Percentiles rank a stretch among this genome's conserved stretches.
These are phyloP conservation scores for Ptiloglossa arizonensis DNA, from an alignment of 1,140 invertebrate species.

Conservation along the genomic window DNA sequence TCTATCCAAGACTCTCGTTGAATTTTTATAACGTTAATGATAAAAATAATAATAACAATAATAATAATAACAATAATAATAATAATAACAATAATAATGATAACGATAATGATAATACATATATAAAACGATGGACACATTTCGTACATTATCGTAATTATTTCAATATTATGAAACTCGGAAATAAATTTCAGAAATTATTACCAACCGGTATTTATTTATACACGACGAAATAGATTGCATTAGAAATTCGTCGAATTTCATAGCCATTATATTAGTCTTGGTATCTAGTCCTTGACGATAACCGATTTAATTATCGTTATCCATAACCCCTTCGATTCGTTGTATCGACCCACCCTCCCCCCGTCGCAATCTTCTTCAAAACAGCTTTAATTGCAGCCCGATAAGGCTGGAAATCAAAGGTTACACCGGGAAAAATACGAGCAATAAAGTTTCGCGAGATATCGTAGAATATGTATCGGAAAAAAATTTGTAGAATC, in stretches of 20 bases:
- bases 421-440: constrained; percentile 49
- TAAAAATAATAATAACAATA: no score
- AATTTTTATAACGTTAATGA: no score
- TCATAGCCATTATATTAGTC: not conserved
- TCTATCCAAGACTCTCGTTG: no score
- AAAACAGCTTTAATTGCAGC: constrained; percentile 57
- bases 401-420: constrained; percentile 46
- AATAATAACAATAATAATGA: no score
- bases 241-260: not conserved
- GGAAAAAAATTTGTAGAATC: not conserved
- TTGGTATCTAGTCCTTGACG: not conserved
- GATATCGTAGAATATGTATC: constrained; percentile 7
- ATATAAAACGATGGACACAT: no score
- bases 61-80: no score
- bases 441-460: not conserved
- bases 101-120: no score
- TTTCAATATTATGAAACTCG: no score
- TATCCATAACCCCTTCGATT: constrained; percentile 35
- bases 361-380: constrained; percentile 4
- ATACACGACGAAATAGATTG: no score
- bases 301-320: constrained; percentile 51
- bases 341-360: constrained; percentile 8
- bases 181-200: no score
- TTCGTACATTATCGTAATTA: no score
- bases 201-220: no score